These are phyloP conservation scores for Lepilemur septentrionalis DNA, from an alignment of 2,797 vertebrate species.

Conservation along the genomic window DNA sequence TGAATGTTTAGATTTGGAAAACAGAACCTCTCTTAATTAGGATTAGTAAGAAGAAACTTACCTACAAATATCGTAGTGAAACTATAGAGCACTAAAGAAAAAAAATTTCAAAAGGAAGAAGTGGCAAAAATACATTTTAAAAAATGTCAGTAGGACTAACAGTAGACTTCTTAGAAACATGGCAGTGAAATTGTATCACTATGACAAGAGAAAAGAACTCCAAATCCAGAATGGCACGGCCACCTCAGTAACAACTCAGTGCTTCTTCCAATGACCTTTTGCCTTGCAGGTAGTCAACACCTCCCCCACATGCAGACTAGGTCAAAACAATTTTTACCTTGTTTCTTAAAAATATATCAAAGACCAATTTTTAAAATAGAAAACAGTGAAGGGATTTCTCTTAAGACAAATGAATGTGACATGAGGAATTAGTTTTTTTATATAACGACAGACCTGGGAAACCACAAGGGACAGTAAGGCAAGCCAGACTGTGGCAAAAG, in stretches of 20 bases:
- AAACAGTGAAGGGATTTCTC: background rate
- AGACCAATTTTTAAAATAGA: background rate
- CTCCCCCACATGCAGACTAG: accelerated
- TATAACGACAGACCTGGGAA: background rate
- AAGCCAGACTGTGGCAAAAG: background rate
- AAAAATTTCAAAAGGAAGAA: background rate
- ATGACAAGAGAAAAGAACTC: background rate
- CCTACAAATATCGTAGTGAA: background rate
- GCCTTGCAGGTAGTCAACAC: background rate
- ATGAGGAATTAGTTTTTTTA: background rate
- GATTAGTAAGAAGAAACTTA: background rate
- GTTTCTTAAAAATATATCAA: background rate
- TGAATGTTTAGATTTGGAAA: background rate
- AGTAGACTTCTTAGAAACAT: background rate
- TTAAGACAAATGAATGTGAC: background rate
- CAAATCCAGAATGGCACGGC: background rate
- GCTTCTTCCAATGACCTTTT: background rate
- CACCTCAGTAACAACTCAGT: background rate
- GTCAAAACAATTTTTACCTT: background rate
- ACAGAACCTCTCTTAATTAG: background rate
- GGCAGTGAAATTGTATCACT: background rate
- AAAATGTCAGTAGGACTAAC: background rate
- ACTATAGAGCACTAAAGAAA: background rate
- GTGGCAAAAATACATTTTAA: background rate
- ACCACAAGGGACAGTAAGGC: background rate